Evolutionary conservation across 2,113 vertebrate species (phyloP), one percentile per base, ranked within the genome.

Genomic region (Egretta garzetta): DNA sequence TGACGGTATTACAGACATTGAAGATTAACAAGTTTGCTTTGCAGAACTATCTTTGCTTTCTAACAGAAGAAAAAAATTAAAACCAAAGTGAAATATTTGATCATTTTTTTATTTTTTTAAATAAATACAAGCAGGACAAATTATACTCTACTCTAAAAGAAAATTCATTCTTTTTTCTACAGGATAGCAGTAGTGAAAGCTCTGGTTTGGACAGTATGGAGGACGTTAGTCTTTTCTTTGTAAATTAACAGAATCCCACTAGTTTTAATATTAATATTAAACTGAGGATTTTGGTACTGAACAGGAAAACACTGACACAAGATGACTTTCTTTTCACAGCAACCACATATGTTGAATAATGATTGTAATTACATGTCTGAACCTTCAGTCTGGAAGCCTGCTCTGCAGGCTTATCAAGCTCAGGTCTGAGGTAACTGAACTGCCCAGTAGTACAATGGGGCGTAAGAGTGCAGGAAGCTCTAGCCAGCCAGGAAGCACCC

Each of bases 111-210:
- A 21, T 24, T 33, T 39, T 75, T 47, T 70, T 22, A 12, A 53
- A 55, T 14, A 33, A 49, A 56, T 10, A n/a, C 9, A 55, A 39
- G 55, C 21, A 45, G 35, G 9, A 64, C 14, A 7, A 59, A 64
- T 71, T 26, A 33, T 18, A 72, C 73, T 41, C 64, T 43, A 60
- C 52, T 47, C 66, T 80, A 47, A 81, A 59, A 68, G 20, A 75
- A 49, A 50, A 80, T 4, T 55, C 13, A 64, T 92, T 41, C 30
- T 94, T 93, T 93, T 85, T 96, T 70, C 87, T 62, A 93, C 23
- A 97, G 95, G 64, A 64, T 8, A 73, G 90, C 62, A 59, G 21
- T 11, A 59, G 21, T 7, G 13, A 20, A 7, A 56, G 53, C 28
- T 16, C 8, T 27, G 93, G 81, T 37, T 91, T 13, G 4, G 70